A percentile compares a stretch with the other conserved stretches of the same genome.
Evolutionary conservation across 2,797 vertebrate genomes (phyloP).

Genomic region (Microchirus variegatus): DNA sequence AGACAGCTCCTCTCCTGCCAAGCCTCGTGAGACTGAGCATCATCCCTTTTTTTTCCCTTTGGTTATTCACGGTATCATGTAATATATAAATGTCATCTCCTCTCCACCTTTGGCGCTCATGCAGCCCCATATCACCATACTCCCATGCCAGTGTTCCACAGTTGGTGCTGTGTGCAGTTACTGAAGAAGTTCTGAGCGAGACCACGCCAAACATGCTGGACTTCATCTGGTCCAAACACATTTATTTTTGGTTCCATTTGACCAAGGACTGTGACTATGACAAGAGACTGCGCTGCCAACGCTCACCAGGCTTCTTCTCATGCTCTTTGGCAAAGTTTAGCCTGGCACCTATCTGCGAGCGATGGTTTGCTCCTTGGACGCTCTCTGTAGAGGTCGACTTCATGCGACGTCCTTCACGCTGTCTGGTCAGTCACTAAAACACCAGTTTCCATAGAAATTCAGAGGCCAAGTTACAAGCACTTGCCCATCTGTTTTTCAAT

Average conservation of each 20-base stretch:
- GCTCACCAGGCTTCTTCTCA: not conserved
- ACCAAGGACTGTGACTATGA: not conserved
- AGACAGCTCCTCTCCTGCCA: no score
- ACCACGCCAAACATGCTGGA: no score
- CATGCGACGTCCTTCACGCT: not conserved
- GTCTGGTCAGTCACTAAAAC: not conserved
- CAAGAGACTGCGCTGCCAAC: not conserved
- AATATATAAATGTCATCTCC: not conserved
- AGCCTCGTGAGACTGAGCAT: not conserved
- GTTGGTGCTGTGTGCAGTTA: not conserved
- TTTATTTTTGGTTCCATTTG: conserved; percentile 1
- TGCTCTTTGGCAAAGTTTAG: not conserved
- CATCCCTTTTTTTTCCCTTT: no score
- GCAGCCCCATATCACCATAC: no score
- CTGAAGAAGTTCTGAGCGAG: not conserved
- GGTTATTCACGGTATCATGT: not conserved
- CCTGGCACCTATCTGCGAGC: not conserved
- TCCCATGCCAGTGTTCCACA: not conserved
- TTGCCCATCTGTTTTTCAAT: not conserved
- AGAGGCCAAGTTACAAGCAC: not conserved
- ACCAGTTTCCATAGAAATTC: not conserved
- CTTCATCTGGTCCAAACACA: not conserved
- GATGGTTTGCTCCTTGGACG: not conserved
- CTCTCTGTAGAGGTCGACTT: not conserved
- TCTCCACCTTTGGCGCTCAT: not conserved